A percentile compares a stretch with the other conserved stretches of the same genome.
phyloP scores from a whole-genome alignment of 2,888 invertebrate species.

The Habrosyne pyritoides region DNA sequence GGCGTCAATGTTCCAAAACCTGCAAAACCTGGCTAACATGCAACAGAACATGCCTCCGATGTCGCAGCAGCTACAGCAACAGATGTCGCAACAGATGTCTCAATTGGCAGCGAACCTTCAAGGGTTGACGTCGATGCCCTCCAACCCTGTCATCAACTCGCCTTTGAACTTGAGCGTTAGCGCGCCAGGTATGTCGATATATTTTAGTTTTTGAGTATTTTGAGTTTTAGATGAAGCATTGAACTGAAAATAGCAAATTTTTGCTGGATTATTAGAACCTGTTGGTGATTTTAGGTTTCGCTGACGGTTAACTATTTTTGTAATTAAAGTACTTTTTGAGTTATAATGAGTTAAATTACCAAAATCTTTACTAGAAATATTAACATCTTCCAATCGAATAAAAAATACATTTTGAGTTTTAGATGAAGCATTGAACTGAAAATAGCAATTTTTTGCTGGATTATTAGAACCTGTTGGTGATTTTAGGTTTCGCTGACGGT shows the following conservation, averaged over 20 bases:
- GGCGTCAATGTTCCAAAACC: slow-evolving; percentile 87
- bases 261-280: no score
- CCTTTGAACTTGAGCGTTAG: slow-evolving; percentile 93
- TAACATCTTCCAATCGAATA: no score
- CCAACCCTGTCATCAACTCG: slow-evolving; percentile 89
- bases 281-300: no score
- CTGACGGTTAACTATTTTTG: no score
- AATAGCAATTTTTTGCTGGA: no score
- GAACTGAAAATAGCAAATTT: no score
- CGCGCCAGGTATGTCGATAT: slow-evolving; percentile 68
- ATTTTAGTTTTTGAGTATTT: not conserved
- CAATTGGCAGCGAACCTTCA: slow-evolving; percentile 87
- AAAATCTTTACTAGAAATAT: no score
- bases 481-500: no score
- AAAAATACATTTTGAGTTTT: no score
- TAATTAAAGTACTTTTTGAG: no score
- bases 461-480: no score
- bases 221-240: not conserved
- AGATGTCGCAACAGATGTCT: slow-evolving; percentile 81
- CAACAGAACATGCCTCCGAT: slow-evolving; percentile 78
- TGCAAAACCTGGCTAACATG: slow-evolving; percentile 80
- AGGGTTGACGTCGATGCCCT: slow-evolving; percentile 90
- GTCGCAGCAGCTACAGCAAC: slow-evolving; percentile 84
- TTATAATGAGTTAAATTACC: no score
- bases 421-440: not conserved